Evolutionary conservation across 2,113 vertebrate species (phyloP).

Genomic region (Mormyrus iriodes): DNA sequence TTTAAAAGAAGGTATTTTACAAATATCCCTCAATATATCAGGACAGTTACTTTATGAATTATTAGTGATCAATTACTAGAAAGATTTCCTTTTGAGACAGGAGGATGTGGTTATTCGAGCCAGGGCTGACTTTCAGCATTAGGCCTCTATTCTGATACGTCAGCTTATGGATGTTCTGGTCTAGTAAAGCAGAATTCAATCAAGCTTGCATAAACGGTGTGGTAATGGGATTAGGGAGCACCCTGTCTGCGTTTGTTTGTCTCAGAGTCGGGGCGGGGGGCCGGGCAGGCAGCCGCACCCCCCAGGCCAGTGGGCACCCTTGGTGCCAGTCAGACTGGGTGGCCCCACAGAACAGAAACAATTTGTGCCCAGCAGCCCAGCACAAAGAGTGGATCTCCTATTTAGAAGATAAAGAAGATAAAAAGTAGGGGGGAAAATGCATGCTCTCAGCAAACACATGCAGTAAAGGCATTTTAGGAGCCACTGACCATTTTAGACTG

Average conservation of each 20-base stretch:
- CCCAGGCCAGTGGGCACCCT: background rate
- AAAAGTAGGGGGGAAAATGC: background rate
- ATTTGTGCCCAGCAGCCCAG: background rate
- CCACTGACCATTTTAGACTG: background rate
- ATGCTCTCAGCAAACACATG: background rate
- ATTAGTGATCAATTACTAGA: background rate
- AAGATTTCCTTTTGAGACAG: background rate
- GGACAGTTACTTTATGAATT: background rate
- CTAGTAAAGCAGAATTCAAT: conserved; percentile 8
- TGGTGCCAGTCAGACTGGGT: conserved; percentile 2
- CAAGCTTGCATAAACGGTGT: background rate
- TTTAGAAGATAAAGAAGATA: conserved; percentile 1
- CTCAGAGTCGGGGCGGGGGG: background rate
- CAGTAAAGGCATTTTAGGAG: background rate
- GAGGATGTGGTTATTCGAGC: background rate
- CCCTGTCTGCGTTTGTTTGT: conserved; percentile 13
- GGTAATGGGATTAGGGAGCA: conserved; percentile 1
- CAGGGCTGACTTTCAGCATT: background rate
- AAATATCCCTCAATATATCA: background rate
- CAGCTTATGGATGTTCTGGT: conserved; percentile 2
- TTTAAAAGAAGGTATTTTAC: too few relatives aligned
- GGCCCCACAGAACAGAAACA: background rate
- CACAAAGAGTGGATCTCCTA: background rate
- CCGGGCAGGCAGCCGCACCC: background rate
- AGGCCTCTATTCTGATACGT: background rate